A percentile compares a stretch with the other conserved stretches of the same genome.
phyloP scores from a whole-genome alignment of 2,888 invertebrate species.

The Agrochola lychnidis region DNA sequence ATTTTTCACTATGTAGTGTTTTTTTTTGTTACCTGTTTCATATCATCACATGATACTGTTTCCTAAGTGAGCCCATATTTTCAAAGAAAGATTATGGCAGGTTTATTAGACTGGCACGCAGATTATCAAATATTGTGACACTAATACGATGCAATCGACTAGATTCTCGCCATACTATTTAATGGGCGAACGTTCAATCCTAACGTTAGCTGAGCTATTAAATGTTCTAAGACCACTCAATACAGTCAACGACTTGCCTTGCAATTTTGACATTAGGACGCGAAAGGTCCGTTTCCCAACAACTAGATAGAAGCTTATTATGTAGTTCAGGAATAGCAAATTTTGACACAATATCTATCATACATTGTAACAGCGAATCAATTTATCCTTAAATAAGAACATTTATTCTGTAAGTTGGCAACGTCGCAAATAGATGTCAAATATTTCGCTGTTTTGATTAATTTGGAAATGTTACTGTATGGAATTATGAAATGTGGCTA shows the following conservation, averaged over 20 bases:
- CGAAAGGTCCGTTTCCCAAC: conserved; percentile 3
- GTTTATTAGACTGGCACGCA: conserved; percentile 7
- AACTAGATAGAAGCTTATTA: not conserved
- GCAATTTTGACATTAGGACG: conserved; percentile 4
- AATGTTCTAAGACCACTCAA: conserved; percentile 5
- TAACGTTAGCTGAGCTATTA: not conserved
- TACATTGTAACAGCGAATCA: too few species aligned
- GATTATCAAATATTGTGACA: conserved; percentile 30
- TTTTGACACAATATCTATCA: too few species aligned
- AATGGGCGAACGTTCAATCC: not conserved
- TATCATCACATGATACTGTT: not conserved
- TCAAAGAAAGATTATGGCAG: not conserved
- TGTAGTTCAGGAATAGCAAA: not conserved
- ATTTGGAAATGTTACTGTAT: too few species aligned
- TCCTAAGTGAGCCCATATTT: not conserved
- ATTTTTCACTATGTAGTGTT: too few species aligned
- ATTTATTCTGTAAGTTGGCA: too few species aligned
- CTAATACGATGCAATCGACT: conserved; percentile 31
- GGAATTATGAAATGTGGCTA: too few species aligned
- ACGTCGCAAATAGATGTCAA: too few species aligned
- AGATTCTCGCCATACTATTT: conserved; percentile 5
- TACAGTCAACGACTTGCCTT: conserved; percentile 3
- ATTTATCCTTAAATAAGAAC: too few species aligned
- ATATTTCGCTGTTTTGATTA: too few species aligned
- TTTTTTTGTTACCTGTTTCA: too few species aligned